A percentile compares a stretch with the other conserved stretches of the same genome.
phyloP scores from a whole-genome alignment of 2,113 vertebrate genomes.

The Cebidichthys violaceus region DNA sequence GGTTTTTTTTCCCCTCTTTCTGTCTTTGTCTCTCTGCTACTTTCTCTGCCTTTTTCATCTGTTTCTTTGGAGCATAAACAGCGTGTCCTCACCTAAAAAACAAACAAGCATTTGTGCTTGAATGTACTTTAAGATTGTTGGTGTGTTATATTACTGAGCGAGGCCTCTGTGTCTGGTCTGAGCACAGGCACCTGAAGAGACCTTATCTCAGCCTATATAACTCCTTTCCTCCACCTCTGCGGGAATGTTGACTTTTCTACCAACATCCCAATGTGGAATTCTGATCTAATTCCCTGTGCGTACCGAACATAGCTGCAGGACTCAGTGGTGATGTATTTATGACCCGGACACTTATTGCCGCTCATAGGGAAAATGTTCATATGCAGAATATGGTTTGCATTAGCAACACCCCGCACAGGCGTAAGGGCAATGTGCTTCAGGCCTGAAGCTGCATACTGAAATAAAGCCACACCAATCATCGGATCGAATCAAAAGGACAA shows the following conservation, averaged over 20 bases:
- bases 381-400: conserved; percentile 67
- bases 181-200: conserved; percentile 33
- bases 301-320: conserved; percentile 68
- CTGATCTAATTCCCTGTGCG: conserved; percentile 73
- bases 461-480: conserved; percentile 44
- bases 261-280: conserved; percentile 82
- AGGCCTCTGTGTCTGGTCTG: conserved; percentile 28
- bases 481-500: conserved; percentile 56
- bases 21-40: conserved; percentile 6
- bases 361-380: conserved; percentile 54
- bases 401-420: conserved; percentile 49
- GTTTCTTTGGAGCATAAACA: conserved; percentile 12
- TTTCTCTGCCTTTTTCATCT: conserved; percentile 16
- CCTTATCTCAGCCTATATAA: conserved; percentile 53
- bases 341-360: conserved; percentile 55
- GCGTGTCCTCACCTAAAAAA: background rate
- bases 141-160: conserved; percentile 33
- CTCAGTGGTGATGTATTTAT: conserved; percentile 72
- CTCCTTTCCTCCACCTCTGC: conserved; percentile 47
- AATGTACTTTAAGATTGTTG: conserved; percentile 2
- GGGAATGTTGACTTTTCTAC: conserved; percentile 79
- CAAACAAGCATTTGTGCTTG: background rate
- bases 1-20: background rate
- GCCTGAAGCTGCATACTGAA: conserved; percentile 29
- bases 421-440: conserved; percentile 10